phyloP scores from a whole-genome alignment of 2,888 invertebrate species.

The Dryomyza anilis region DNA sequence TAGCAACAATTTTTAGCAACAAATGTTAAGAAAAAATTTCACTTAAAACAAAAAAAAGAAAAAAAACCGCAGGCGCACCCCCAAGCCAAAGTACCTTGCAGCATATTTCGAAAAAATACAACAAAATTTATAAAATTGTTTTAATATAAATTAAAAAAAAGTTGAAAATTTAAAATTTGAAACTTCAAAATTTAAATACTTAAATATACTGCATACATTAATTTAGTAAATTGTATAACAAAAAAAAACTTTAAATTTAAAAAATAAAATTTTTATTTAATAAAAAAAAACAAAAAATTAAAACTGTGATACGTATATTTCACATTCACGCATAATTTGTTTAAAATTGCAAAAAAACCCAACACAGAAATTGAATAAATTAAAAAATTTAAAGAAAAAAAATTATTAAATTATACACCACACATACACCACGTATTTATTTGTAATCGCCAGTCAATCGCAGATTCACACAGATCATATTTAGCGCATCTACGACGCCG shows the following conservation, averaged over 20 bases:
- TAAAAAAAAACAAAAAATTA: conserved; percentile 31
- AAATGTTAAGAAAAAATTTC: too few relatives aligned
- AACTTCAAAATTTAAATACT: too few relatives aligned
- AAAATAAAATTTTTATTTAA: too few relatives aligned
- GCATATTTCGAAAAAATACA: too few relatives aligned
- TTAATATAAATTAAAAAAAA: too few relatives aligned
- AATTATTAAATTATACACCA: conserved; percentile 14
- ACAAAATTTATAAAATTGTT: too few relatives aligned
- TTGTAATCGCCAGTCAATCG: not conserved
- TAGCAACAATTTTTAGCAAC: too few relatives aligned
- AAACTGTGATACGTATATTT: conserved; percentile 43
- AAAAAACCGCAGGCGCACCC: too few relatives aligned
- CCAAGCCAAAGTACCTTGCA: too few relatives aligned
- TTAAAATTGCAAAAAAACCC: conserved; percentile 11
- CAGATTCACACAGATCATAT: not conserved
- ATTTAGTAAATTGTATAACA: conserved; percentile 22
- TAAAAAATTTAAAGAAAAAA: conserved; percentile 3
- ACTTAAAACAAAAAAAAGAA: too few relatives aligned
- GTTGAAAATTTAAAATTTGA: too few relatives aligned
- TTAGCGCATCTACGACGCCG: not conserved
- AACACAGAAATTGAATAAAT: not conserved
- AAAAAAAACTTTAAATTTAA: conserved; percentile 16
- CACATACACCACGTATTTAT: conserved; percentile 8
- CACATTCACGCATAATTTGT: conserved; percentile 31
- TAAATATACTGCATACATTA: too few relatives aligned